Evolutionary conservation across 2,113 vertebrate species (phyloP), one percentile per base, ranked within the genome.

Genomic region (Merops nubicus): DNA sequence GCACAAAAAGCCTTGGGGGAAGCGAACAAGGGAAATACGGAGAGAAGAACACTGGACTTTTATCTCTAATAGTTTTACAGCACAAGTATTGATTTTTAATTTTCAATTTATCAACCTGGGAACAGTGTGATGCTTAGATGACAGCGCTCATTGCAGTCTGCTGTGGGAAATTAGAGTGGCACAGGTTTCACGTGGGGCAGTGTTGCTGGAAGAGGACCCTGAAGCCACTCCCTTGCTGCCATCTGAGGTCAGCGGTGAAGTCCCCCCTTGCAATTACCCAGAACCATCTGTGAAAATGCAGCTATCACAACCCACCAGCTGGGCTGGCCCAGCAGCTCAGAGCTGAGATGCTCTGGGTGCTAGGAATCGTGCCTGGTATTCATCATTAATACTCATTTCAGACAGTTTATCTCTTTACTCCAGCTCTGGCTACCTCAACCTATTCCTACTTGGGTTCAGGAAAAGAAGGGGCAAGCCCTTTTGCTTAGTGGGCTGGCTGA

Each of bases 111-210:
- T 29, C 73, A 89, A 2, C 40, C 65, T 81, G 50, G 42, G 88
- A 96, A 64, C 76, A 40, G 47, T 26, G 21, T 79, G 36, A 70
- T 94, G 74, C 89, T 96, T 94, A 89, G 57, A 45, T 42, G 23
- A 50, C n/a, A 90, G 75, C 51, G 21, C 77, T 68, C 28, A 31
- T 50, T 92, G 72, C 43, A 68, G n/a, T 18, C 33, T 95, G 57
- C 60, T 7, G 9, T 40, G n/a, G 47, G 80, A 94, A 95, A 54
- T 79, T 38, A 82, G 68, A 93, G 25, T 25, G 36, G 20, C 20
- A 18, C 65, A 42, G 21, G 38, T 95, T 89, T 75, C 68, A 11
- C 31, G 31, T 48, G 20, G 11, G 56, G 34, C 79, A 74, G 26
- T 40, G 62, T 47, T 83, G 83, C 5, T 85, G 42, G 53, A 85